Evolutionary conservation across 2,113 vertebrate species (phyloP).

Genomic region (Oenanthe melanoleuca): DNA sequence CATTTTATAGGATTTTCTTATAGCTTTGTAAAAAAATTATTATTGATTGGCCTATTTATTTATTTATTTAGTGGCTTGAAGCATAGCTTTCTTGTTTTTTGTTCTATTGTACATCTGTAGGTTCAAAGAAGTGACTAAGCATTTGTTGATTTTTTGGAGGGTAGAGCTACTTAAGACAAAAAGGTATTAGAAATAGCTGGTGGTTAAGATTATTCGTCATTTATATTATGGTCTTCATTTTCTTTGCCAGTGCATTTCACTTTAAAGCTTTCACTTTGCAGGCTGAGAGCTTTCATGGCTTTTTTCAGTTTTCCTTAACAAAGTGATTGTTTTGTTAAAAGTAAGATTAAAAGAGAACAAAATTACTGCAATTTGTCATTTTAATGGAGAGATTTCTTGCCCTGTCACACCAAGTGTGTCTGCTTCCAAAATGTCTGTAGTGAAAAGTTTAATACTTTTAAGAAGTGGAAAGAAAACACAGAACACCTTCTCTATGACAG

Average conservation of each 20-base stretch:
- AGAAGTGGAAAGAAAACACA: neutral
- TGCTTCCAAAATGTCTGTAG: neutral
- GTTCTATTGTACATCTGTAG: neutral
- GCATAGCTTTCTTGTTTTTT: neutral
- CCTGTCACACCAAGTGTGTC: neutral
- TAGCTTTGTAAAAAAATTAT: neutral
- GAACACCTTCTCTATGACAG: neutral
- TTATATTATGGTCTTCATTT: neutral
- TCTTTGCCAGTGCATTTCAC: neutral
- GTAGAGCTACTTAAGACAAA: neutral
- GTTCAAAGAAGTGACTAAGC: neutral
- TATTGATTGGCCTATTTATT: neutral
- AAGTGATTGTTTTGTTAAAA: conserved; percentile 34
- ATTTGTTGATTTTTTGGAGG: neutral
- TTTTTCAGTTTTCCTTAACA: neutral
- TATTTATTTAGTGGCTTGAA: neutral
- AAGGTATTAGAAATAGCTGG: neutral
- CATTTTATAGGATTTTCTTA: neutral
- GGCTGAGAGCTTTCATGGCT: neutral
- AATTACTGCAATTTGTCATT: conserved; percentile 29
- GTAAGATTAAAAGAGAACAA: neutral
- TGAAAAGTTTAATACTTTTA: conserved; percentile 5
- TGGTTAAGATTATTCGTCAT: neutral
- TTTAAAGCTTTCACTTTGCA: neutral
- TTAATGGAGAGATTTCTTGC: neutral